A percentile compares a stretch with the other conserved stretches of the same genome.
phyloP scores from a whole-genome alignment of 2,113 vertebrate species.

The Pristiophorus japonicus region DNA sequence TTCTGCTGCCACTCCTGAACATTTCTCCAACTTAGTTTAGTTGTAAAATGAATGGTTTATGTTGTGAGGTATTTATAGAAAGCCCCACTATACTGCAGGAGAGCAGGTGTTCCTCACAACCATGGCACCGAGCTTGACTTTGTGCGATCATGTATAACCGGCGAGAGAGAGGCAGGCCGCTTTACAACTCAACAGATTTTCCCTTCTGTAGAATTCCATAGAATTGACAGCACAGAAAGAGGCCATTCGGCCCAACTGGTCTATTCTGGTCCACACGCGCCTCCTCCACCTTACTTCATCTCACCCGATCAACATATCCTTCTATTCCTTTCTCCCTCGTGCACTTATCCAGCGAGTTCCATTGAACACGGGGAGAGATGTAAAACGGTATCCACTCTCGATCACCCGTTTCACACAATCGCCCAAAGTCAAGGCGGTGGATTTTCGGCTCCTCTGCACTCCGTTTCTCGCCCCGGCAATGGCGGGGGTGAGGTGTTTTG shows the following conservation, averaged over 20 bases:
- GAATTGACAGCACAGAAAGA: not conserved
- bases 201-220: not conserved
- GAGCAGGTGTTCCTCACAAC: not conserved
- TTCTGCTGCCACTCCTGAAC: not conserved
- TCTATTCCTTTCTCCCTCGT: not conserved
- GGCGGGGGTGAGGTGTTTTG: too few species aligned
- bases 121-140: not conserved
- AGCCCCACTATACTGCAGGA: not conserved
- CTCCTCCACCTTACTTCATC: not conserved
- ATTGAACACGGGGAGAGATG: not conserved
- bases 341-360: not conserved
- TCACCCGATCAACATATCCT: not conserved
- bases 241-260: not conserved
- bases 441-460: too few species aligned
- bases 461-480: too few species aligned
- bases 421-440: not conserved
- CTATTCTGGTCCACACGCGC: not conserved
- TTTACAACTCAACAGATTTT: not conserved
- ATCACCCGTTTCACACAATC: not conserved
- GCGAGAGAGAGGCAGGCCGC: not conserved
- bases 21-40: not conserved
- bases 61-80: not conserved
- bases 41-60: not conserved
- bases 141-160: not conserved
- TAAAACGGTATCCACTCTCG: not conserved